These are phyloP conservation scores for Conopomorpha cramerella DNA, from an alignment of 1,140 invertebrate genomes.

Conservation along the genomic window DNA sequence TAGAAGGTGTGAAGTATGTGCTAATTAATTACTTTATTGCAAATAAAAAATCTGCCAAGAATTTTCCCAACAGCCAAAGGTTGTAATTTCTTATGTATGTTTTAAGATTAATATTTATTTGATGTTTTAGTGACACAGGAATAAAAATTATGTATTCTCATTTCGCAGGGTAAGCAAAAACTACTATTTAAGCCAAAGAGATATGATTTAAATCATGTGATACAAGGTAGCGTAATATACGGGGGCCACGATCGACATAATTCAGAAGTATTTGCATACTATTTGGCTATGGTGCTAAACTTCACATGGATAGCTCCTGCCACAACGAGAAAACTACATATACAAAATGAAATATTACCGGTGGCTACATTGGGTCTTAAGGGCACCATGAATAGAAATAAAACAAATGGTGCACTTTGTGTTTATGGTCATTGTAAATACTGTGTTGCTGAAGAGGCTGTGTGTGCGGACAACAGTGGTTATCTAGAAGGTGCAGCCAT, in stretches of 20 bases:
- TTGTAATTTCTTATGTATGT: not conserved
- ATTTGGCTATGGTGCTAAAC: constrained; percentile 79
- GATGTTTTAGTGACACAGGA: too few relatives aligned
- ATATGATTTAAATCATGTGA: constrained; percentile 75
- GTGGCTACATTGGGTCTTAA: constrained; percentile 70
- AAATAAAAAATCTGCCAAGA: constrained; percentile 7
- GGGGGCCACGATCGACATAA: constrained; percentile 89
- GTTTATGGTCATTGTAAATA: constrained; percentile 91
- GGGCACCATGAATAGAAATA: constrained; percentile 60
- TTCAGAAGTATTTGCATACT: constrained; percentile 95
- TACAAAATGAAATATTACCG: constrained; percentile 74
- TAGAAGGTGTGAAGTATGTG: too few relatives aligned
- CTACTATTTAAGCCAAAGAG: constrained; percentile 91
- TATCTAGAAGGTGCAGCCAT: constrained; percentile 84
- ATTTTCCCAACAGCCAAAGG: too few relatives aligned
- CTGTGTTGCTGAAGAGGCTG: constrained; percentile 79
- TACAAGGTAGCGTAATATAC: constrained; percentile 82
- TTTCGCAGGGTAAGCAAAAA: constrained; percentile 69
- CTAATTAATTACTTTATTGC: constrained; percentile 5
- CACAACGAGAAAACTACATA: constrained; percentile 76
- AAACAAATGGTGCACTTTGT: constrained; percentile 64
- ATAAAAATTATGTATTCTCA: constrained; percentile 8
- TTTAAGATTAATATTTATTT: not conserved
- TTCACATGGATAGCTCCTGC: constrained; percentile 79
- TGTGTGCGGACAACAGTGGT: constrained; percentile 74